Percentiles rank a stretch among this genome's conserved stretches.
phyloP scores from a whole-genome alignment of 2,797 vertebrate species.

The Propithecus perrieri region DNA sequence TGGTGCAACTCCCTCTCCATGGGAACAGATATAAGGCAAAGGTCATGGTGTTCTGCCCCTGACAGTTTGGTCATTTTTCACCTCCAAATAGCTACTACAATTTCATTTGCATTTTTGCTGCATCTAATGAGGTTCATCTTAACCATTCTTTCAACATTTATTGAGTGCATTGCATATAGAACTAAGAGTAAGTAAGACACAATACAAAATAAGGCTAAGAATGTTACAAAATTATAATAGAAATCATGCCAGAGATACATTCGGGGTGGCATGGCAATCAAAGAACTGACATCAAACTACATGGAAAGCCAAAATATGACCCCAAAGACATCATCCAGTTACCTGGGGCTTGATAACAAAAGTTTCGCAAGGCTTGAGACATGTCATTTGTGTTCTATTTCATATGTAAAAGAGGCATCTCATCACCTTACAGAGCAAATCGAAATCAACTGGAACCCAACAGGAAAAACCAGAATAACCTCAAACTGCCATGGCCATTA shows the following conservation, averaged over 20 bases:
- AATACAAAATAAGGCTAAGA: not conserved
- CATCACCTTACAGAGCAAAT: not conserved
- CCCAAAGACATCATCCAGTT: not conserved
- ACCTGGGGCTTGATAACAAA: not conserved
- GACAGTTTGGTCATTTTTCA: not conserved
- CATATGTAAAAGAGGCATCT: not conserved
- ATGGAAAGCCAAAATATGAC: not conserved
- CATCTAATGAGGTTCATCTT: not conserved
- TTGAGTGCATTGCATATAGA: not conserved
- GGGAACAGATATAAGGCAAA: conserved; percentile 47
- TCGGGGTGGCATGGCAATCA: not conserved
- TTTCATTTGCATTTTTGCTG: not conserved
- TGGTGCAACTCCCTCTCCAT: conserved; percentile 33
- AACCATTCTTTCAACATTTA: not conserved
- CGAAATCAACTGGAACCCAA: not conserved
- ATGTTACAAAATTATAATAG: not conserved
- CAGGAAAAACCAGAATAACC: not conserved
- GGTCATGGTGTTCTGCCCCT: not conserved
- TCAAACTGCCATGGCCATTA: not conserved
- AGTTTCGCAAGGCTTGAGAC: not conserved
- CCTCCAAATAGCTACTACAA: not conserved
- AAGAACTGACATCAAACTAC: not conserved
- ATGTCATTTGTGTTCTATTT: not conserved
- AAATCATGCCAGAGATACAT: not conserved
- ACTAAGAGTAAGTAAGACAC: not conserved